Evolutionary conservation across 2,113 vertebrate genomes (phyloP), one percentile per base, ranked within the genome.

Genomic region (Micronycteris hirsuta): DNA sequence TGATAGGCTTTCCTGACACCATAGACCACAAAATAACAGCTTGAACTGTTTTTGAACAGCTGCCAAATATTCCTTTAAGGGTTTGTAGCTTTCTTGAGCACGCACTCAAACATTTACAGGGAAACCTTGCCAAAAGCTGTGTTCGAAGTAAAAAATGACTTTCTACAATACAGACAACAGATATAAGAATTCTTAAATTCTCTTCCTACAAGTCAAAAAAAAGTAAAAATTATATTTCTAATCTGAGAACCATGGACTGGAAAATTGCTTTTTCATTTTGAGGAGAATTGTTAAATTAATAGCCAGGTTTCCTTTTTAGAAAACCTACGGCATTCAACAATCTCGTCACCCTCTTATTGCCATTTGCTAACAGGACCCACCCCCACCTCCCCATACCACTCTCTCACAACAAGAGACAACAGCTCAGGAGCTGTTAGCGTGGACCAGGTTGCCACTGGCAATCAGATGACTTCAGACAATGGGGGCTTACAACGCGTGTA

Each of bases 1-100:
- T 71, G 86, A 89, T 56, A 88, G 71, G 43, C 9, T 97, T 94
- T 94, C 85, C 86, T 96, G 83, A 97, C 58, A 97, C 73, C 26
- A 54, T 67, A 95, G 96, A 89, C 63, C 89, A 96, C 77, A 89
- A 95, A 97, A 97, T 5, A 96, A 96, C 20, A 96, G 68, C 68
- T 97, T 70, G 56, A 95, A 96, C 41, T n/a, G 31, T 24, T 97
- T 97, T 88, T 96, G 90, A 98, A 96, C 3, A 95, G 78, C 85
- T 89, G 85, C 85, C 85, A 96, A 82, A 54, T 95, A 96, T 61
- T 95, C 73, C 86, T 76, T 96, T 76, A 94, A 89, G 36, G 89
- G 8, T 47, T 70, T 94, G 93, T 91, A 85, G 71, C 58, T 97
- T 91, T 91, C 71, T 74, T 73, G 78, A 97, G 85, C 63, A 94